Evolutionary conservation across 2,113 vertebrate species (phyloP).

Genomic region (Nycticryphes semicollaris): DNA sequence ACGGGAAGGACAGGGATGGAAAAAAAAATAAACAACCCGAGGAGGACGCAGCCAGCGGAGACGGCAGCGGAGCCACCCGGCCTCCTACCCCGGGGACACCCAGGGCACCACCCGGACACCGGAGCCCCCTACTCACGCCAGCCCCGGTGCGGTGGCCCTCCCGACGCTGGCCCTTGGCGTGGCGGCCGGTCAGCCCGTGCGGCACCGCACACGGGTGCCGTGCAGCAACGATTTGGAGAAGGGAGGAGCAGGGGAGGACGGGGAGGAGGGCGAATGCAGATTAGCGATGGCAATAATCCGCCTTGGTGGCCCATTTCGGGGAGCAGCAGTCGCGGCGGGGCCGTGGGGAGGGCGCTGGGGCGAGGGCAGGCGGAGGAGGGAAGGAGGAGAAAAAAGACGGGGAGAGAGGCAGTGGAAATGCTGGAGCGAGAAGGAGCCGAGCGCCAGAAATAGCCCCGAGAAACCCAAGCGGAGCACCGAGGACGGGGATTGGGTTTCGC

Average conservation of each 20-base stretch:
- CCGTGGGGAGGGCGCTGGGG: background rate
- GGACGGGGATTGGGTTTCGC: background rate
- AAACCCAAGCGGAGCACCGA: background rate
- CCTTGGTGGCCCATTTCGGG: background rate
- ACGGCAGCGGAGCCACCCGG: background rate
- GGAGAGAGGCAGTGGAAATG: background rate
- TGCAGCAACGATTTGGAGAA: background rate
- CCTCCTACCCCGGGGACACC: background rate
- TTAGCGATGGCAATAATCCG: background rate
- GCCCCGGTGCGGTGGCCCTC: background rate
- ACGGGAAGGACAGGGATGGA: constrained; percentile 23
- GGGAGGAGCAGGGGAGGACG: constrained; percentile 17
- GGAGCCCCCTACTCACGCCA: constrained; percentile 8
- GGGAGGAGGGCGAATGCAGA: constrained; percentile 48
- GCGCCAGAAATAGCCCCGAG: background rate
- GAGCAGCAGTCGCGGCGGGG: background rate
- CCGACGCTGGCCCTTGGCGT: fast-evolving
- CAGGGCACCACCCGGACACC: background rate
- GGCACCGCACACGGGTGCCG: background rate
- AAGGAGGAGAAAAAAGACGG: background rate
- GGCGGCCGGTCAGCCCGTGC: background rate
- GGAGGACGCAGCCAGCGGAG: background rate
- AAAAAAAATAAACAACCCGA: background rate
- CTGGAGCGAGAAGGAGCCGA: background rate
- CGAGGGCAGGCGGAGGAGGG: background rate